phyloP scores from a whole-genome alignment of 2,888 invertebrate genomes.

The Electrophaes corylata region DNA sequence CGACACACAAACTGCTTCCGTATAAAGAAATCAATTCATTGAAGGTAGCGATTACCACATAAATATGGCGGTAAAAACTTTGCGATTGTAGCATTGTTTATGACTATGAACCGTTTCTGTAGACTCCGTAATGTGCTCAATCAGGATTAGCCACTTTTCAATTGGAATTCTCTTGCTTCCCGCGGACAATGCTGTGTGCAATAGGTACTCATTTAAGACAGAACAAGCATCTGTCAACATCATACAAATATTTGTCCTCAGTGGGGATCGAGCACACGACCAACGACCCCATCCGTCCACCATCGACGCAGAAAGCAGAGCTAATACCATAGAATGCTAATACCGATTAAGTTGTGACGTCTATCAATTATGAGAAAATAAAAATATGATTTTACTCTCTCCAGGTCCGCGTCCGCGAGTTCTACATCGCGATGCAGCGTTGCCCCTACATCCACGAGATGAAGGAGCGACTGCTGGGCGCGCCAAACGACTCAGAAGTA shows the following conservation, averaged over 20 bases:
- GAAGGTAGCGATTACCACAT: conserved; percentile 47
- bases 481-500: conserved; percentile 75
- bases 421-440: conserved; percentile 90
- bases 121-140: conserved; percentile 31
- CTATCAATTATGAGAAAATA: too few relatives aligned
- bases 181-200: not conserved
- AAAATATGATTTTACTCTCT: not conserved
- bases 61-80: conserved; percentile 42
- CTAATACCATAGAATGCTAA: too few relatives aligned
- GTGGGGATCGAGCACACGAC: too few relatives aligned
- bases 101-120: conserved; percentile 46
- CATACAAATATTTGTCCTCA: too few relatives aligned
- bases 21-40: conserved; percentile 44
- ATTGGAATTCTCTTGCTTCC: not conserved
- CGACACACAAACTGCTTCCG: conserved; percentile 36
- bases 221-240: too few relatives aligned
- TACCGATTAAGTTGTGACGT: too few relatives aligned
- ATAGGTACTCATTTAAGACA: too few relatives aligned
- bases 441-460: conserved; percentile 97
- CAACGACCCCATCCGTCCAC: too few relatives aligned
- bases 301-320: too few relatives aligned
- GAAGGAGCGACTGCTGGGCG: conserved; percentile 94
- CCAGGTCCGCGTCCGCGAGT: conserved; percentile 82
- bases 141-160: conserved; percentile 17
- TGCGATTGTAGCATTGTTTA: conserved; percentile 36